phyloP scores from a whole-genome alignment of 53 echinoderm and acorn worm genomes.

The Patiria pectinifera region DNA sequence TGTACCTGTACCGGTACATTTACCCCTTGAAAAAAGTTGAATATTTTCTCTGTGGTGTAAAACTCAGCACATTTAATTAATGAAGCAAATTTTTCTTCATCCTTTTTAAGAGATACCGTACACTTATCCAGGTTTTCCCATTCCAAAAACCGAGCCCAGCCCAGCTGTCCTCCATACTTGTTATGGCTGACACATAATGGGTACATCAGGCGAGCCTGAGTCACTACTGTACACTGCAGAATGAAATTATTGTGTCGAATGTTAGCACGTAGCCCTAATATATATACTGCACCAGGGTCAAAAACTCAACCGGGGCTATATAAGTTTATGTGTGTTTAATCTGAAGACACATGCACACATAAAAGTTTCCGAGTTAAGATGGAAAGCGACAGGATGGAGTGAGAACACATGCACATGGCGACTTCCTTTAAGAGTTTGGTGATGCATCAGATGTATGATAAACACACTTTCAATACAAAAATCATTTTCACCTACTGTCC shows the following conservation, averaged over 20 bases:
- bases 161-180: slow-evolving; percentile 25
- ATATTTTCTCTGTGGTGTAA: too few species aligned
- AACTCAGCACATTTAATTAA: too few species aligned
- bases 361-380: background rate
- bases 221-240: slow-evolving; percentile 29
- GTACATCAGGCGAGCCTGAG: slow-evolving; percentile 28
- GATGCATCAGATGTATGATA: background rate
- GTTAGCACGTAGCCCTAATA: slow-evolving; percentile 18
- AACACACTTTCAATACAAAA: background rate
- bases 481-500: background rate
- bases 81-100: background rate
- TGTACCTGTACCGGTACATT: too few species aligned
- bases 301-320: background rate
- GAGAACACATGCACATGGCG: background rate
- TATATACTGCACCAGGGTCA: slow-evolving; percentile 26
- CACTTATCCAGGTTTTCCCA: too few species aligned
- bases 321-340: background rate
- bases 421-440: background rate
- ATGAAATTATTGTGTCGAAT: slow-evolving; percentile 47
- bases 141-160: background rate
- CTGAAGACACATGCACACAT: background rate
- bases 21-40: too few species aligned
- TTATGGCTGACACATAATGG: slow-evolving; percentile 40
- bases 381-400: too few species aligned
- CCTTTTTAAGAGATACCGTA: background rate